These are phyloP conservation scores for Perccottus glenii DNA, from an alignment of 2,113 vertebrate genomes.

Conservation along the genomic window DNA sequence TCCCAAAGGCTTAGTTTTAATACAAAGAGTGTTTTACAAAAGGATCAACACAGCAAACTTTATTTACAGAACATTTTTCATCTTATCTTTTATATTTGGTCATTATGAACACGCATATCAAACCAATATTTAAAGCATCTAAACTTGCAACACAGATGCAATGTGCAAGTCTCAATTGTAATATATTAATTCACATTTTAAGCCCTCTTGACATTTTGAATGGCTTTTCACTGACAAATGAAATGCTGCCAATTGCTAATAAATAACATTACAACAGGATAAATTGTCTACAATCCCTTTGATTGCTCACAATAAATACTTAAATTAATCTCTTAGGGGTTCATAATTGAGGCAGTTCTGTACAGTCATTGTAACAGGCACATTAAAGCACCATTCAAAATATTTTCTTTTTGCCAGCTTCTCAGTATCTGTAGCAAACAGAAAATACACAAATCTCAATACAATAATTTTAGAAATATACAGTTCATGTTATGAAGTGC, in stretches of 20 bases:
- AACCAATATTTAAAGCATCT: not conserved
- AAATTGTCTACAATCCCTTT: slow-evolving; percentile 29
- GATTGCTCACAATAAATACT: slow-evolving; percentile 50
- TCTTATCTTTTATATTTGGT: not conserved
- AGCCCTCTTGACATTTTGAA: not conserved
- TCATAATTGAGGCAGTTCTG: not conserved
- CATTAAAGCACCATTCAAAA: slow-evolving; percentile 11
- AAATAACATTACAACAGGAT: slow-evolving; percentile 26
- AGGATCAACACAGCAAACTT: not conserved
- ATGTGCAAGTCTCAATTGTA: not conserved
- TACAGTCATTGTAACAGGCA: not conserved
- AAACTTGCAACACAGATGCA: not conserved
- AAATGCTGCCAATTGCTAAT: slow-evolving; percentile 3
- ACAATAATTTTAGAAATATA: slow-evolving; percentile 21
- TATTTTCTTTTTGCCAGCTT: not conserved
- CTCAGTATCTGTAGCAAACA: not conserved
- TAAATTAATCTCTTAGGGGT: slow-evolving; percentile 38
- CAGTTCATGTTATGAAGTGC: not conserved
- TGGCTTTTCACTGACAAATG: not conserved
- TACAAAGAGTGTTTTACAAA: not conserved
- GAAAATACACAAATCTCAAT: slow-evolving; percentile 43
- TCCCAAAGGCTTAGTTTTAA: not conserved
- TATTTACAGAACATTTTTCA: not conserved
- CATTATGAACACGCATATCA: not conserved
- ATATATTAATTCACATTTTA: not conserved